phyloP scores from a whole-genome alignment of 2,797 vertebrate species.

The Tapirus indicus region DNA sequence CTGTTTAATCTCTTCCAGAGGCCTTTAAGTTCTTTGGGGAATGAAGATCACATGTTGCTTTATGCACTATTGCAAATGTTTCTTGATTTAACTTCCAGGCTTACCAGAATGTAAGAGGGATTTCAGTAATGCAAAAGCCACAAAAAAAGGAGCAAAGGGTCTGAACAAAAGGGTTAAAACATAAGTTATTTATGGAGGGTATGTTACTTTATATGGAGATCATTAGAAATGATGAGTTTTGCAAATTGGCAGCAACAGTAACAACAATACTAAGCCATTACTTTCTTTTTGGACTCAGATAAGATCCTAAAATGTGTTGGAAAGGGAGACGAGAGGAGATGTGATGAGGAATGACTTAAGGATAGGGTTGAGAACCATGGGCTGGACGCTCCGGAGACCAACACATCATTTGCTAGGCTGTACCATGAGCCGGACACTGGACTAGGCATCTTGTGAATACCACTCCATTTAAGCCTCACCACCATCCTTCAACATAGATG shows the following conservation, averaged over 20 bases:
- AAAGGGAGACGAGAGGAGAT: not conserved
- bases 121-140: not conserved
- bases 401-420: not conserved
- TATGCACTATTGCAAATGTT: not conserved
- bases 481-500: not conserved
- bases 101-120: not conserved
- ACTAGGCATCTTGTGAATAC: not conserved
- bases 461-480: not conserved
- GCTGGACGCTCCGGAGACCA: not conserved
- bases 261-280: not conserved
- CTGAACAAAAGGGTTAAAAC: not conserved
- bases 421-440: too few species aligned
- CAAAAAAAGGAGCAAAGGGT: not conserved
- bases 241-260: not conserved
- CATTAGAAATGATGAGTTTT: not conserved
- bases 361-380: not conserved
- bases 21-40: not conserved
- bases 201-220: not conserved
- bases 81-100: slow-evolving; percentile 25
- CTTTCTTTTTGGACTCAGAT: not conserved
- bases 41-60: not conserved
- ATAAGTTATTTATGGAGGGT: not conserved
- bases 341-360: not conserved
- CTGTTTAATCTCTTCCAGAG: not conserved
- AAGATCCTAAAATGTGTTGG: not conserved